phyloP scores from a whole-genome alignment of 2,888 invertebrate genomes.

The Augochlorella aurata region DNA sequence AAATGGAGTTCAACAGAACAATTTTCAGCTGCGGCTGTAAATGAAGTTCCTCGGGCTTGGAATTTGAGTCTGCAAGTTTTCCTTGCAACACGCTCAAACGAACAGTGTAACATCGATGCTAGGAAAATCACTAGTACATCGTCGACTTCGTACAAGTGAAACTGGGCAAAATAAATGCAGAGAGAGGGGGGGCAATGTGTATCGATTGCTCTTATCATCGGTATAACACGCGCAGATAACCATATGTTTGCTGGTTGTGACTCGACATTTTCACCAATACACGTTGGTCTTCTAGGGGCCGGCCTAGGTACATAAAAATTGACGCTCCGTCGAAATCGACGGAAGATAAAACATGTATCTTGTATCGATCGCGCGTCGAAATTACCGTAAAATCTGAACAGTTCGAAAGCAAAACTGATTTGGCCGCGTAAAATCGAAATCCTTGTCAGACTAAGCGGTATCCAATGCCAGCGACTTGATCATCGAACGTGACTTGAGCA shows the following conservation, averaged over 20 bases:
- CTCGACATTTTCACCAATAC: conserved; percentile 47
- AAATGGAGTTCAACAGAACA: not conserved
- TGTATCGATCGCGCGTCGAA: conserved; percentile 15
- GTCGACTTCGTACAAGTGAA: not conserved
- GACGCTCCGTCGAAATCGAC: not conserved
- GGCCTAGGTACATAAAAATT: conserved; percentile 2
- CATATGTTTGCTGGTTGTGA: conserved; percentile 37
- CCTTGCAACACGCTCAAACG: not conserved
- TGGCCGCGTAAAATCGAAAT: not conserved
- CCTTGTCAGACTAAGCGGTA: not conserved
- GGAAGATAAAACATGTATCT: conserved; percentile 7
- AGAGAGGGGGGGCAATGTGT: conserved; percentile 22
- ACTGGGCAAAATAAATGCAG: conserved; percentile 21
- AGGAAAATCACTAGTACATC: not conserved
- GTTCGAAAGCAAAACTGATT: not conserved
- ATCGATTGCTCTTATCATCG: conserved; percentile 34
- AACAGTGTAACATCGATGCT: not conserved
- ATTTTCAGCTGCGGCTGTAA: not conserved
- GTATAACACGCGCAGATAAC: conserved; percentile 34
- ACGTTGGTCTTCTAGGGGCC: not conserved
- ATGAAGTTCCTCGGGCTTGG: not conserved
- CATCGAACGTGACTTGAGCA: not conserved
- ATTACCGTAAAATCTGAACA: not conserved
- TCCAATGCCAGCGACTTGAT: not conserved
- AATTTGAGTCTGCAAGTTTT: not conserved